Evolutionary conservation across 1,140 invertebrate species (phyloP).

Genomic region (Diabrotica undecimpunctata): DNA sequence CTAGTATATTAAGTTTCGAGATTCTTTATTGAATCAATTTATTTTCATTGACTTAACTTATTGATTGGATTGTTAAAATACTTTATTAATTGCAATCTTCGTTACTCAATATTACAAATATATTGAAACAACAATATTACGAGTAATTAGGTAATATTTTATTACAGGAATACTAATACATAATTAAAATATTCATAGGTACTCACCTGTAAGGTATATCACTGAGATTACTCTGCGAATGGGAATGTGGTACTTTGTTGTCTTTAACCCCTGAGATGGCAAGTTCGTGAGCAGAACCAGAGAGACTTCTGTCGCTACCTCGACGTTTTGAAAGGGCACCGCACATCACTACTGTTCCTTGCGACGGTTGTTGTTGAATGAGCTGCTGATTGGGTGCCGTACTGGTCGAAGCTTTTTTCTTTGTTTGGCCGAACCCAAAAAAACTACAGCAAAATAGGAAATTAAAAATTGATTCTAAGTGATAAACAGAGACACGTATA

Average conservation of each 20-base stretch:
- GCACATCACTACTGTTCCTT: slow-evolving; percentile 40
- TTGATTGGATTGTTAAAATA: too few relatives aligned
- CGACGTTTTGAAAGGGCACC: slow-evolving; percentile 57
- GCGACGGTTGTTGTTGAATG: slow-evolving; percentile 45
- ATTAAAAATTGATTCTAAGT: too few relatives aligned
- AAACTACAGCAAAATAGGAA: slow-evolving; percentile 58
- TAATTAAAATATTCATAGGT: not conserved
- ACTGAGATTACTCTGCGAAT: slow-evolving; percentile 77
- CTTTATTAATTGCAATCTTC: too few relatives aligned
- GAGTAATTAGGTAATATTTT: not conserved
- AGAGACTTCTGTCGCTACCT: slow-evolving; percentile 77
- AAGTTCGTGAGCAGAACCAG: slow-evolving; percentile 74
- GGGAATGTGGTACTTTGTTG: slow-evolving; percentile 67
- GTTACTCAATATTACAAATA: too few relatives aligned
- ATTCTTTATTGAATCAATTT: too few relatives aligned
- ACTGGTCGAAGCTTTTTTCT: slow-evolving; percentile 74
- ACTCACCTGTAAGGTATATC: slow-evolving; percentile 71
- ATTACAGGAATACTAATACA: not conserved
- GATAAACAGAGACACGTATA: too few relatives aligned
- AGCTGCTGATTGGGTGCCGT: slow-evolving; percentile 52
- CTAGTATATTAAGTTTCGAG: too few relatives aligned
- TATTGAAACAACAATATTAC: too few relatives aligned
- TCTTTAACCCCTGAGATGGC: slow-evolving; percentile 64
- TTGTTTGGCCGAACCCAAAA: slow-evolving; percentile 81
- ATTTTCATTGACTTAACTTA: too few relatives aligned